Percentiles rank a stretch among this genome's conserved stretches.
These are phyloP conservation scores for Iselma pallidipennis DNA, from an alignment of 2,888 invertebrate genomes.

Conservation along the genomic window DNA sequence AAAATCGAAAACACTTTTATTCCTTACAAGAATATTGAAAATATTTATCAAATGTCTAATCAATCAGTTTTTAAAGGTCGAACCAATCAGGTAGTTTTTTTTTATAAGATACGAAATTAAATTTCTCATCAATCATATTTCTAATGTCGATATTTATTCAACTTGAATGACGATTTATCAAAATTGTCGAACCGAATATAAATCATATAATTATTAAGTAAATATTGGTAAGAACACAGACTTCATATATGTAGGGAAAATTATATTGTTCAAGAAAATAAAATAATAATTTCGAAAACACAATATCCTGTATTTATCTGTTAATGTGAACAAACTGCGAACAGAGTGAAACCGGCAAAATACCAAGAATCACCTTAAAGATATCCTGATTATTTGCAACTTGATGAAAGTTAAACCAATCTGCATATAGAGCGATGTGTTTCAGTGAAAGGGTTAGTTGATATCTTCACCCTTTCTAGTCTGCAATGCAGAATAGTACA, in stretches of 20 bases:
- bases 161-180: constrained; percentile 21
- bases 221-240: neutral
- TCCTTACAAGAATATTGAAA: no score
- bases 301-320: no score
- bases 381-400: constrained; percentile 11
- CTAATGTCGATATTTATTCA: constrained; percentile 12
- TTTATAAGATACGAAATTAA: constrained; percentile 18
- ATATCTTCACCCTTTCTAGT: constrained; percentile 11
- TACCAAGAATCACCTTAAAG: neutral
- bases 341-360: no score
- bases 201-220: constrained; percentile 6
- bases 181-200: constrained; percentile 8
- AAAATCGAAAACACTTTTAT: neutral
- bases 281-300: no score
- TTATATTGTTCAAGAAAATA: no score
- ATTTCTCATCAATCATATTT: constrained; percentile 20
- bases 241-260: no score
- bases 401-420: constrained; percentile 17
- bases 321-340: no score
- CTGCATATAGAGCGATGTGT: constrained; percentile 12
- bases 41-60: neutral
- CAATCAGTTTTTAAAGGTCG: neutral
- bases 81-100: neutral
- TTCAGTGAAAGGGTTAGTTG: neutral
- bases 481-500: constrained; percentile 22